Percentiles rank a stretch among this genome's conserved stretches.
Conservation (phyloP, 1,140 invertebrate species). For the Babylonia areolata region DNA sequence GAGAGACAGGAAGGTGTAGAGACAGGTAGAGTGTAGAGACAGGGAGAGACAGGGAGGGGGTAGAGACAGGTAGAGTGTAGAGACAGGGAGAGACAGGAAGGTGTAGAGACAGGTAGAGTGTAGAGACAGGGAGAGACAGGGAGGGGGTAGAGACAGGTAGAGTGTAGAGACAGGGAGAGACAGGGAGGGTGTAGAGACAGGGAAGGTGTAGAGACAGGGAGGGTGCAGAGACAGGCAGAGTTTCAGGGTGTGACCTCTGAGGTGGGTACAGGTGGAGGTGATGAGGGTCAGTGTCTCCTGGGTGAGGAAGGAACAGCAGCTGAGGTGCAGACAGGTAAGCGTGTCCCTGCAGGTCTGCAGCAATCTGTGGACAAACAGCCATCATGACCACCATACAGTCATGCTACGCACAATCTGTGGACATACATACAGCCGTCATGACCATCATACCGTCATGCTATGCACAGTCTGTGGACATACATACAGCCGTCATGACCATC, state of each 20-base stretch:
- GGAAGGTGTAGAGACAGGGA: neutral
- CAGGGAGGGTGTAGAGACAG: too few relatives aligned
- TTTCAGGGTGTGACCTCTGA: conserved; percentile 81
- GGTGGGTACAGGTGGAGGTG: conserved; percentile 80
- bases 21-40: too few relatives aligned
- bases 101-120: neutral
- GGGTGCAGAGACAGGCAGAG: neutral
- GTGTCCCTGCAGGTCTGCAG: conserved; percentile 81
- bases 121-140: neutral
- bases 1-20: too few relatives aligned
- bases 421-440: too few relatives aligned
- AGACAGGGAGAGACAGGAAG: neutral
- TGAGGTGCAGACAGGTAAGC: conserved; percentile 84
- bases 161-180: too few relatives aligned
- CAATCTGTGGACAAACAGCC: too few relatives aligned
- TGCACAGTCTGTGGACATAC: too few relatives aligned
- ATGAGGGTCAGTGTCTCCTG: conserved; percentile 80
- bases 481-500: too few relatives aligned
- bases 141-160: neutral
- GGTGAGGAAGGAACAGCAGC: conserved; percentile 86
- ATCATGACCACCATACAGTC: too few relatives aligned
- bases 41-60: too few relatives aligned
- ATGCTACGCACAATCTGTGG: too few relatives aligned
- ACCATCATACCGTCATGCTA: too few relatives aligned
- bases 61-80: neutral